A percentile compares a stretch with the other conserved stretches of the same genome.
These are phyloP conservation scores for Torymus tubicola DNA, from an alignment of 2,888 invertebrate species.

Conservation along the genomic window DNA sequence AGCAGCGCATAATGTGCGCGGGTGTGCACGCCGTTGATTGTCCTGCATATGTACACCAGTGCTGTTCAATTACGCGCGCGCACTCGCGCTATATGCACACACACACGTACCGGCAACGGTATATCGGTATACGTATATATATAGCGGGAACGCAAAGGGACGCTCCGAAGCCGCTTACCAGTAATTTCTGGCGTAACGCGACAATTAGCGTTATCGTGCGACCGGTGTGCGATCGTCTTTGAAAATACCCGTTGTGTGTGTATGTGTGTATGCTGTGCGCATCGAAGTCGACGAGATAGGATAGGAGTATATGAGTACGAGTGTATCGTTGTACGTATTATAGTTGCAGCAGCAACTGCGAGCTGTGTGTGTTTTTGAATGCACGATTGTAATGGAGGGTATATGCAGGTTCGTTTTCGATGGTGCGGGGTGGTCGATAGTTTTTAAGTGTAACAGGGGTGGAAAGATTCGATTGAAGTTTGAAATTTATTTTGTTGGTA, in stretches of 20 bases:
- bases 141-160: neutral
- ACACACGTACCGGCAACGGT: conserved; percentile 38
- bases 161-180: conserved; percentile 63
- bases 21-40: conserved; percentile 30
- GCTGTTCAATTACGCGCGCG: conserved; percentile 53
- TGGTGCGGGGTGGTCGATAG: too few species aligned
- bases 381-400: too few species aligned
- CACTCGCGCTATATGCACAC: conserved; percentile 67
- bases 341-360: too few species aligned
- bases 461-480: too few species aligned
- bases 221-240: conserved; percentile 54
- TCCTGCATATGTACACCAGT: conserved; percentile 58
- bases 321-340: too few species aligned
- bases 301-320: too few species aligned
- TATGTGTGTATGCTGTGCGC: too few species aligned
- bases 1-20: neutral
- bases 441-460: too few species aligned
- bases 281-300: too few species aligned
- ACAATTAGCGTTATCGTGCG: conserved; percentile 68
- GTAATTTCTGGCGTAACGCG: conserved; percentile 69
- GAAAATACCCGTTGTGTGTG: conserved; percentile 22
- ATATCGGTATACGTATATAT: conserved; percentile 44
- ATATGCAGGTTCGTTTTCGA: too few species aligned
- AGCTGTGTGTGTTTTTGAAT: too few species aligned
- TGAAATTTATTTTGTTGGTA: too few species aligned